Evolutionary conservation across 2,113 vertebrate genomes (phyloP), one percentile per base, ranked within the genome.

Genomic region (Nannobrachium achirus): DNA sequence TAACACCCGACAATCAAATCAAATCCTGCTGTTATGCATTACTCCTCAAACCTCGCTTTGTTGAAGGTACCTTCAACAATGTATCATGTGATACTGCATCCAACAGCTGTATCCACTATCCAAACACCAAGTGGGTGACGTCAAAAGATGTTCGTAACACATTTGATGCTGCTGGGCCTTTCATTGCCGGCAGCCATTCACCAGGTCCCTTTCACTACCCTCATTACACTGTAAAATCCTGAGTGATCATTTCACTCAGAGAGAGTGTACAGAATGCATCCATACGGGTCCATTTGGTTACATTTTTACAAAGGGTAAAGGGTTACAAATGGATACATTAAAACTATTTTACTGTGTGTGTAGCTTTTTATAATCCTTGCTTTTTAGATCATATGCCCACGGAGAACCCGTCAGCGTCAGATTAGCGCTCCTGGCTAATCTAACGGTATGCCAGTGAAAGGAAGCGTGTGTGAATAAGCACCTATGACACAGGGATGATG

Each of bases 361-460:
- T 78, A 73, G 66, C n/a, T 39, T 86, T 80, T 80, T 66, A 74
- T 82, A 88, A 89, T 86, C 86, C 79, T 20, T 53, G 3, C 81
- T 80, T 80, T 78, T 88, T 78, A 81, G 58, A 83, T 77, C 58
- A 64, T 45, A 83, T 62, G 50, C 78, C 67, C 61, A 79, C 66
- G 72, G 74, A 48, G 76, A 84, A 78, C 66, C 53, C 53, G 81
- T 79, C 81, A 84, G 83, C 53, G 81, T 79, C 81, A 84, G 83
- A 86, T 89, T 84, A 86, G 68, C n/a, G 10, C 60, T 67, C 25
- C 62, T 57, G 69, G 78, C 78, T 87, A 83, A 87, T 87, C 80
- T 82, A 45, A 75, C 76, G 56, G 69, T 49, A 59, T 72, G 80
- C 76, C 73, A 69, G 52, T 81, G 78, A 83, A 81, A 78, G 69